A percentile compares a stretch with the other conserved stretches of the same genome.
These are phyloP conservation scores for Coelopa frigida DNA, from an alignment of 1,140 invertebrate species.

Conservation along the genomic window DNA sequence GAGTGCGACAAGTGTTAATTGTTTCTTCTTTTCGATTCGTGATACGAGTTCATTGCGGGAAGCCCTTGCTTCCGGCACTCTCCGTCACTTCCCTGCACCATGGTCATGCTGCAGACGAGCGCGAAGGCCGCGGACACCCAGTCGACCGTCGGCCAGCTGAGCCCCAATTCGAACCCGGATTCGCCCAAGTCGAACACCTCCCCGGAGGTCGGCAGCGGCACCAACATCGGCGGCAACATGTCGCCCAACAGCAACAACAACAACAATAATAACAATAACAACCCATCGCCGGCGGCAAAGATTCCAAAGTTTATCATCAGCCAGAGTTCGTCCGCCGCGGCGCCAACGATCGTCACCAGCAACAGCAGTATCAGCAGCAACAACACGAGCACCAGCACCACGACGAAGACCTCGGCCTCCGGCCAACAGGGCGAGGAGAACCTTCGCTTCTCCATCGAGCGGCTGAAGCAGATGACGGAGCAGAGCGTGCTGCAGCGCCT, in stretches of 20 bases:
- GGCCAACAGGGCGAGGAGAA: slow-evolving; percentile 27
- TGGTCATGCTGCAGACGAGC: slow-evolving; percentile 45
- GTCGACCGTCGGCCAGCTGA: slow-evolving; percentile 32
- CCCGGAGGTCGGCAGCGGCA: slow-evolving; percentile 18
- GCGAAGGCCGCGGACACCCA: slow-evolving; percentile 29
- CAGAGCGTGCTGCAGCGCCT: slow-evolving; percentile 27
- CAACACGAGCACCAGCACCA: slow-evolving; percentile 1
- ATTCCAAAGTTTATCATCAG: slow-evolving; percentile 39
- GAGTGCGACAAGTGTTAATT: no score
- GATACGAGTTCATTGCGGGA: no score
- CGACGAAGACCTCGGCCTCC: slow-evolving; percentile 3
- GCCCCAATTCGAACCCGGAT: slow-evolving; percentile 39
- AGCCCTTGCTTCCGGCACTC: no score
- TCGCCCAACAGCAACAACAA: neutral
- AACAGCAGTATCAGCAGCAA: slow-evolving; percentile 6
- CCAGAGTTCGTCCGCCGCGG: slow-evolving; percentile 7
- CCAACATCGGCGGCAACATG: slow-evolving; percentile 3
- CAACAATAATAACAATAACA: slow-evolving; percentile 11
- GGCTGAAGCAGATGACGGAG: slow-evolving; percentile 41
- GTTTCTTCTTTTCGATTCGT: no score
- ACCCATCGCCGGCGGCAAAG: slow-evolving; percentile 19
- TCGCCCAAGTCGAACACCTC: slow-evolving; percentile 41
- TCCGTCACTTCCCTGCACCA: slow-evolving; percentile 11
- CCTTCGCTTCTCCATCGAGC: slow-evolving; percentile 35
- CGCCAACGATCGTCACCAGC: neutral